phyloP scores from a whole-genome alignment of 2,113 vertebrate species.

The Coregonus clupeaformis region DNA sequence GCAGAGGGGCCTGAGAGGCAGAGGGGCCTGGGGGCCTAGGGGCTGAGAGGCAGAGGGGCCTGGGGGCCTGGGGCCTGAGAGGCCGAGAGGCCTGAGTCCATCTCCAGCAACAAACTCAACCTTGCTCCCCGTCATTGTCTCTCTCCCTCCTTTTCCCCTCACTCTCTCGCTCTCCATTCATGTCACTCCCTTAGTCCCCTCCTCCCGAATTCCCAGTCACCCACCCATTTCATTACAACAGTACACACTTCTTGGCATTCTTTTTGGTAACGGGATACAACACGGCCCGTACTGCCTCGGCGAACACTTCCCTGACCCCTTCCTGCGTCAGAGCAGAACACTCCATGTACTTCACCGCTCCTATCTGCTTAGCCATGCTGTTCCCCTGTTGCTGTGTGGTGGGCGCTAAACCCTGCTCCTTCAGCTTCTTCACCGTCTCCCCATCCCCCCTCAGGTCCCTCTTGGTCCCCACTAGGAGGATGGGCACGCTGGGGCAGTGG shows the following conservation, averaged over 20 bases:
- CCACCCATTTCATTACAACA: slow-evolving; percentile 79
- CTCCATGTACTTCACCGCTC: slow-evolving; percentile 92
- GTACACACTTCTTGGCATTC: slow-evolving; percentile 84
- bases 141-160: too few relatives aligned
- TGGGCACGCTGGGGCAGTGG: slow-evolving; percentile 89
- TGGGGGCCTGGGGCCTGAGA: too few relatives aligned
- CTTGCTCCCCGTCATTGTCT: too few relatives aligned
- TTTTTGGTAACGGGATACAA: slow-evolving; percentile 90
- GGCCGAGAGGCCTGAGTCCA: slow-evolving; percentile 8
- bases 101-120: slow-evolving; percentile 13
- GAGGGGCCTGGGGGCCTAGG: too few relatives aligned
- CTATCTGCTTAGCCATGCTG: slow-evolving; percentile 86
- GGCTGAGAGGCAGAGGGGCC: too few relatives aligned
- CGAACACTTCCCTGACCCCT: slow-evolving; percentile 87
- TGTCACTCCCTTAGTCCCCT: slow-evolving; percentile 21
- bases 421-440: slow-evolving; percentile 90
- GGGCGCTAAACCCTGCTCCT: slow-evolving; percentile 87
- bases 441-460: slow-evolving; percentile 84
- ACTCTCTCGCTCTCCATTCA: neutral
- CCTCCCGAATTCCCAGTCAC: slow-evolving; percentile 41
- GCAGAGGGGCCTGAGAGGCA: too few relatives aligned
- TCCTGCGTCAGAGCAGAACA: slow-evolving; percentile 89
- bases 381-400: slow-evolving; percentile 89
- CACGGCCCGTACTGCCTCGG: slow-evolving; percentile 87
- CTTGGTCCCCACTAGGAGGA: slow-evolving; percentile 91